Conservation (phyloP, 2,113 vertebrate species). For the Colossoma macropomum region DNA sequence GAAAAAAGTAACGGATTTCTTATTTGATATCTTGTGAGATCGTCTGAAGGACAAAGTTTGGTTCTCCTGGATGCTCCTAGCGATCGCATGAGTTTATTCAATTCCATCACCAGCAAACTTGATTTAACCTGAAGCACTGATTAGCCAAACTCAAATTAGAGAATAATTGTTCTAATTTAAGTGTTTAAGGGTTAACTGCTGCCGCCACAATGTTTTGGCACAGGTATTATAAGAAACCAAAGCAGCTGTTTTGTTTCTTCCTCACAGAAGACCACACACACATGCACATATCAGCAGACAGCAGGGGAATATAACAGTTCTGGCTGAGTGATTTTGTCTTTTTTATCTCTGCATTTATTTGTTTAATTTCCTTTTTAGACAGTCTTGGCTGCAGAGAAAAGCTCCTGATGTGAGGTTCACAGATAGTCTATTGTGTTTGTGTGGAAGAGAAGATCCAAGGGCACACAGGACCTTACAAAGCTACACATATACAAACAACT, state of each 20-base stretch:
- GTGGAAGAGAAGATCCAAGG: neutral
- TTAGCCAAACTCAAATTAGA: too few species aligned
- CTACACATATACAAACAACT: slow-evolving; percentile 10
- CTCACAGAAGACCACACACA: neutral
- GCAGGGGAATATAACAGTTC: neutral
- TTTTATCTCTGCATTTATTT: neutral
- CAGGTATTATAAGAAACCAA: slow-evolving; percentile 20
- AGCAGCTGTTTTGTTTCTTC: slow-evolving; percentile 43
- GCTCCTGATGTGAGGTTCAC: neutral
- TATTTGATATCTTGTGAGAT: too few species aligned
- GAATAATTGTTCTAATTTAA: too few species aligned
- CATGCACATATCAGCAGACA: neutral
- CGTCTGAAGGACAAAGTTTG: too few species aligned
- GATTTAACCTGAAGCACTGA: too few species aligned
- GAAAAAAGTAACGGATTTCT: too few species aligned
- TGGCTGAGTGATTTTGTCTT: neutral
- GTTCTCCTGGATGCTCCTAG: too few species aligned
- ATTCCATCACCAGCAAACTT: too few species aligned
- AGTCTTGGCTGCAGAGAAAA: neutral
- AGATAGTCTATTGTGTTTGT: neutral
- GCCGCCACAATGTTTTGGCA: neutral
- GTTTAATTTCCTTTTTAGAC: neutral
- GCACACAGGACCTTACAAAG: slow-evolving; percentile 11
- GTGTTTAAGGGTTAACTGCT: neutral
- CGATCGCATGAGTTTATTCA: too few species aligned